Conservation (phyloP, 2,113 vertebrate species). For the Tichodroma muraria region DNA sequence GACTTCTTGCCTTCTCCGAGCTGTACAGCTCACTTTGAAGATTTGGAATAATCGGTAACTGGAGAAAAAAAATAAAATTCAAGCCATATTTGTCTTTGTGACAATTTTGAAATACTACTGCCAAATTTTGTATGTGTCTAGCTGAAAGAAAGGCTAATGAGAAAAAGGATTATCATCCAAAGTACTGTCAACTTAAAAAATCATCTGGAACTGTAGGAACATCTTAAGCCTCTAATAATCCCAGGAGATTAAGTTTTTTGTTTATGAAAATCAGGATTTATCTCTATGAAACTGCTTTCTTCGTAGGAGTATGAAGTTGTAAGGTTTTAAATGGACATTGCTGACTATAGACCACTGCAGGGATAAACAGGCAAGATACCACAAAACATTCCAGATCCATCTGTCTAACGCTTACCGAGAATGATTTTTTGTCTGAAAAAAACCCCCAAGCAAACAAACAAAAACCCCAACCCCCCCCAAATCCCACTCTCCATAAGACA, state of each 20-base stretch:
- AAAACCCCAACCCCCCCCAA: background rate
- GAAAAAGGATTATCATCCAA: conserved; percentile 16
- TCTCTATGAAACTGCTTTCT: background rate
- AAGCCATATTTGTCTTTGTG: background rate
- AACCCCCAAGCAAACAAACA: background rate
- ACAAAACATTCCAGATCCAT: background rate
- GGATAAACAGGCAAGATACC: background rate
- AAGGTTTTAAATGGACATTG: background rate
- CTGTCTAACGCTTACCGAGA: background rate
- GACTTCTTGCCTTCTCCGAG: background rate
- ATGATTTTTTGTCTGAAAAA: background rate
- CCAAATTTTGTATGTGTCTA: background rate
- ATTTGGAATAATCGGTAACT: background rate
- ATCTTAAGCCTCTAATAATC: conserved; percentile 24
- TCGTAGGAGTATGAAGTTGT: background rate
- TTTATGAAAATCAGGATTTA: background rate
- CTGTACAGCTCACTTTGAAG: background rate
- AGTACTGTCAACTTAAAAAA: conserved; percentile 21
- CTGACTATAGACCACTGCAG: background rate
- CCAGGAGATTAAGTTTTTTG: background rate
- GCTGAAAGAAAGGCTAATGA: conserved; percentile 15
- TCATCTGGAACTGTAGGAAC: background rate
- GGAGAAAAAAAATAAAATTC: background rate
- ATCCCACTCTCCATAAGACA: background rate
- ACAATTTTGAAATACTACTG: background rate